These are phyloP conservation scores for Drosophila buzzatii DNA, from an alignment of 2,888 invertebrate genomes.

Conservation along the genomic window DNA sequence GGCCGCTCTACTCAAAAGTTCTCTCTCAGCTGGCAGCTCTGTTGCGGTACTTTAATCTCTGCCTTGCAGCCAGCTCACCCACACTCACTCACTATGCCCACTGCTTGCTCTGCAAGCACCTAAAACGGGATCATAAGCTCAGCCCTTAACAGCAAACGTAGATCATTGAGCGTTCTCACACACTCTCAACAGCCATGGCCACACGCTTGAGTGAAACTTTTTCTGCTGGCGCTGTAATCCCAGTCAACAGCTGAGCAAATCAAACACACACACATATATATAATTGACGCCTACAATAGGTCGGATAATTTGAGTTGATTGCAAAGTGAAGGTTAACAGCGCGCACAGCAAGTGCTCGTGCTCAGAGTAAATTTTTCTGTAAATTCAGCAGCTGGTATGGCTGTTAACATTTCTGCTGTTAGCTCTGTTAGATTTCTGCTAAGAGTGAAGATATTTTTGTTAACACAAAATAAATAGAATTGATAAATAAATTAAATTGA, in stretches of 20 bases:
- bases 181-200: not conserved
- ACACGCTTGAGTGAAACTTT: not conserved
- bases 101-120: not conserved
- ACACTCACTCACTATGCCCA: too few species aligned
- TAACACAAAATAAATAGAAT: too few species aligned
- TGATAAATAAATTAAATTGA: too few species aligned
- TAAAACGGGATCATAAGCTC: conserved; percentile 5
- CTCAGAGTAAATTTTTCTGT: not conserved
- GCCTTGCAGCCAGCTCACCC: not conserved
- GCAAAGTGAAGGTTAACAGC: not conserved
- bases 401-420: not conserved
- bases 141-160: not conserved
- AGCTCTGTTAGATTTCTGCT: not conserved
- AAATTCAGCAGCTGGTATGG: not conserved
- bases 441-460: too few species aligned
- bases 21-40: not conserved
- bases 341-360: not conserved
- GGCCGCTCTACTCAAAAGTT: not conserved
- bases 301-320: not conserved
- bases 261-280: too few species aligned
- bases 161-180: not conserved
- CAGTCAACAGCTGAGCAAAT: not conserved
- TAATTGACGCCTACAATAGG: not conserved
- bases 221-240: not conserved
- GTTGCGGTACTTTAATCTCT: not conserved